Conservation (phyloP, 1,140 invertebrate species). For the Drosophila fuyamai region DNA sequence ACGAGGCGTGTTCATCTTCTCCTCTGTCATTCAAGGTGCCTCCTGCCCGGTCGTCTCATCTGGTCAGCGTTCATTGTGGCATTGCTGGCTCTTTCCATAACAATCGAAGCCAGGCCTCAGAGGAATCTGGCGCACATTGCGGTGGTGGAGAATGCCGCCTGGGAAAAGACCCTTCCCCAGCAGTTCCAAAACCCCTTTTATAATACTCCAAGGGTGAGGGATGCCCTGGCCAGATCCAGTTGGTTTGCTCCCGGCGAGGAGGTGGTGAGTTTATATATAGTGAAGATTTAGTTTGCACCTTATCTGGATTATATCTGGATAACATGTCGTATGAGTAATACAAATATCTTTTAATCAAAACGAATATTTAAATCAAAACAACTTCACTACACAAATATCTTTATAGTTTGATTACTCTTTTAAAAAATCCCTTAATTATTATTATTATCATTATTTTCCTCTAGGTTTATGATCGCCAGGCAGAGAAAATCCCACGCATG, state of each 20-base stretch:
- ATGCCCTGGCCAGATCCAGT: slow-evolving; percentile 85
- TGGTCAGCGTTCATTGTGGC: slow-evolving; percentile 25
- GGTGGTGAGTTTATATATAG: slow-evolving; percentile 79
- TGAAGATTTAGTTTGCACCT: too few species aligned
- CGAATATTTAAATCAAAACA: too few species aligned
- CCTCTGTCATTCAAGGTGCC: slow-evolving; percentile 42
- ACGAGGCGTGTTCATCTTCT: slow-evolving; percentile 40
- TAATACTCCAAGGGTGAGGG: slow-evolving; percentile 84
- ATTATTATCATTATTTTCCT: slow-evolving; percentile 17
- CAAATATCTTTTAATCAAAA: too few species aligned
- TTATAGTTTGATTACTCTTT: too few species aligned
- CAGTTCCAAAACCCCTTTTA: slow-evolving; percentile 85
- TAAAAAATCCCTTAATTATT: neutral
- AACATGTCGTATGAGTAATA: too few species aligned
- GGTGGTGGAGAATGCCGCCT: slow-evolving; percentile 82
- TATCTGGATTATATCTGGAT: too few species aligned
- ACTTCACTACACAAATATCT: too few species aligned
- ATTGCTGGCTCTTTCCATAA: slow-evolving; percentile 10
- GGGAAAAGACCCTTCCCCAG: slow-evolving; percentile 81
- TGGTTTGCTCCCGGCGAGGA: slow-evolving; percentile 87
- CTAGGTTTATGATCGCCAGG: slow-evolving; percentile 86
- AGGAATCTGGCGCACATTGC: slow-evolving; percentile 78
- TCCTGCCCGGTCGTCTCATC: slow-evolving; percentile 37
- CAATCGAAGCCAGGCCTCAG: slow-evolving; percentile 49
- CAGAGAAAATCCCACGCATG: slow-evolving; percentile 86